phyloP scores from a whole-genome alignment of 2,888 invertebrate genomes.

The Archips xylosteana region DNA sequence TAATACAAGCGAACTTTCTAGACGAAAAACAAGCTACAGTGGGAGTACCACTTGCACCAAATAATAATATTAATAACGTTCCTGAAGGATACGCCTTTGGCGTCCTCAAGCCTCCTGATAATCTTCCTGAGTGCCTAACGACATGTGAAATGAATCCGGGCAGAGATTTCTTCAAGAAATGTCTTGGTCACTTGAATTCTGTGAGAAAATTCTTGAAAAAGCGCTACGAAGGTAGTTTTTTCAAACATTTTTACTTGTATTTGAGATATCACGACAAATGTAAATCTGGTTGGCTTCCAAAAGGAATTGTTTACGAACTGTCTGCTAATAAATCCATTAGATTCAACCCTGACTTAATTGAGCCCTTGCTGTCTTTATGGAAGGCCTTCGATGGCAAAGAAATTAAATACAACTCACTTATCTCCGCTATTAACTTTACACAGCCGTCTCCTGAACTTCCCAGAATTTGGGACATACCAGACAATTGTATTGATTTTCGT shows the following conservation, averaged over 20 bases:
- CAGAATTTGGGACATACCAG: conserved; percentile 57
- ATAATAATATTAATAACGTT: conserved; percentile 68
- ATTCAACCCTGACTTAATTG: conserved; percentile 63
- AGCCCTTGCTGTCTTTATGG: conserved; percentile 66
- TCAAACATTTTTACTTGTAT: conserved; percentile 50
- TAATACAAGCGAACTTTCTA: conserved; percentile 61
- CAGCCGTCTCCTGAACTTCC: conserved; percentile 57
- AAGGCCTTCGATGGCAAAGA: conserved; percentile 62
- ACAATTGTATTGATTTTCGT: conserved; percentile 52
- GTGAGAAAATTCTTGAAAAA: conserved; percentile 56
- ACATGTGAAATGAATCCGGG: conserved; percentile 54
- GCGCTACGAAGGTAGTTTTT: conserved; percentile 49
- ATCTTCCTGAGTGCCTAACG: conserved; percentile 62
- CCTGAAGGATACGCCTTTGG: conserved; percentile 74
- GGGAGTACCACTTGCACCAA: conserved; percentile 64
- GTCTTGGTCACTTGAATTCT: conserved; percentile 66
- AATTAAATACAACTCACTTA: conserved; percentile 70
- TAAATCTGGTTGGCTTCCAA: conserved; percentile 67
- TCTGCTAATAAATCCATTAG: conserved; percentile 61
- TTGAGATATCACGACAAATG: conserved; percentile 58
- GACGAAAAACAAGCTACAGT: conserved; percentile 52
- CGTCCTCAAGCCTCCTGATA: conserved; percentile 57
- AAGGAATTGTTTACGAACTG: conserved; percentile 65
- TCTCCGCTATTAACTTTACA: conserved; percentile 66
- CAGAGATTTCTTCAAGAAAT: conserved; percentile 63